These are phyloP conservation scores for Ammospiza nelsoni DNA, from an alignment of 2,113 vertebrate genomes.

Conservation along the genomic window DNA sequence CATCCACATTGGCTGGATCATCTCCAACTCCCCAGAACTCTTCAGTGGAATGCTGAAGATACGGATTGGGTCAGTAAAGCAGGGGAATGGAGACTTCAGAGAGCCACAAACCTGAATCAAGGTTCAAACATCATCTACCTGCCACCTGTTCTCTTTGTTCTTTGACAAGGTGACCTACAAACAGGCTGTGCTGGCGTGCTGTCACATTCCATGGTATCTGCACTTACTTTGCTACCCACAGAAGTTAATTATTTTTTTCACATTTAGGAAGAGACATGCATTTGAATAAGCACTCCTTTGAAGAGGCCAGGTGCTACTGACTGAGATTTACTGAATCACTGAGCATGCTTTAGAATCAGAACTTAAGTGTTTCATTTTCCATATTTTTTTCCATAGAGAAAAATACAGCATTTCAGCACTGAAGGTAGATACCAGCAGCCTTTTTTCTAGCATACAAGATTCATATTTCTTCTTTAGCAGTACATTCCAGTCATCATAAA, in stretches of 20 bases:
- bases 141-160: background rate
- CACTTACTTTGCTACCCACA: background rate
- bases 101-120: background rate
- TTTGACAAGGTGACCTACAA: background rate
- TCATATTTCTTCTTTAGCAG: background rate
- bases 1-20: slow-evolving; percentile 97
- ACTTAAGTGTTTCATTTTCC: background rate
- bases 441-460: background rate
- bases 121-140: background rate
- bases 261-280: background rate
- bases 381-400: background rate
- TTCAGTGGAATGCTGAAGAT: slow-evolving; percentile 99
- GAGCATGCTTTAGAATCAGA: background rate
- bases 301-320: slow-evolving; percentile 21
- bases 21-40: slow-evolving; percentile 93
- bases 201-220: background rate
- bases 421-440: background rate
- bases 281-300: slow-evolving; percentile 4
- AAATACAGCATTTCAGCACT: background rate
- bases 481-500: background rate
- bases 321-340: background rate
- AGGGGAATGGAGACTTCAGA: background rate
- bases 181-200: background rate
- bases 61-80: slow-evolving; percentile 86
- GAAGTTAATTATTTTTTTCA: background rate